phyloP scores from a whole-genome alignment of 2,797 vertebrate species.

The Pipistrellus kuhlii region DNA sequence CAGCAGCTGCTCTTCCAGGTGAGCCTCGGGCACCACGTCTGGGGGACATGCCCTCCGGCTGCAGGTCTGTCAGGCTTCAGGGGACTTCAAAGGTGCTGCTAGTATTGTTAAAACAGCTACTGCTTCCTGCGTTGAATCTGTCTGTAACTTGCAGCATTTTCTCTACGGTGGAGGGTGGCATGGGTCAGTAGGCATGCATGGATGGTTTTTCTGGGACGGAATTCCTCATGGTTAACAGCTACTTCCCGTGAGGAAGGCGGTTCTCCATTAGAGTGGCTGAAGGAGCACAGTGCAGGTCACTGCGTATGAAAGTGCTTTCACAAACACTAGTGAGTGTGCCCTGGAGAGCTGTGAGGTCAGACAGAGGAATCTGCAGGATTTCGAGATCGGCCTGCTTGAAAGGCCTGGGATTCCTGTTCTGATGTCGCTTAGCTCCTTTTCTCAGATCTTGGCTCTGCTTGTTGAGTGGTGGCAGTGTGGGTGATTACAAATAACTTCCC shows the following conservation, averaged over 20 bases:
- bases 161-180: background rate
- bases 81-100: background rate
- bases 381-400: background rate
- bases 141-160: background rate
- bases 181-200: background rate
- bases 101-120: accelerated
- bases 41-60: background rate
- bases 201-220: background rate
- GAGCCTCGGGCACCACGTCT: constrained; percentile 57
- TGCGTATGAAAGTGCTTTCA: background rate
- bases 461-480: background rate
- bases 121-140: background rate
- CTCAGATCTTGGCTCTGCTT: background rate
- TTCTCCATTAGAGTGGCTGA: background rate
- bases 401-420: background rate
- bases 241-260: background rate
- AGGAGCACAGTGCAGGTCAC: background rate
- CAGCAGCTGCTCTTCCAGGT: constrained; percentile 96
- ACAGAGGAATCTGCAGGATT: background rate
- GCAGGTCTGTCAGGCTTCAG: background rate
- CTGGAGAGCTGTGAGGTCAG: background rate
- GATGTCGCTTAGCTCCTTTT: background rate
- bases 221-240: background rate
- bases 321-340: background rate
- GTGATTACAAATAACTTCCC: background rate